Evolutionary conservation across 2,888 invertebrate species (phyloP), one percentile per base, ranked within the genome.

Genomic region (Melanophora roralis): DNA sequence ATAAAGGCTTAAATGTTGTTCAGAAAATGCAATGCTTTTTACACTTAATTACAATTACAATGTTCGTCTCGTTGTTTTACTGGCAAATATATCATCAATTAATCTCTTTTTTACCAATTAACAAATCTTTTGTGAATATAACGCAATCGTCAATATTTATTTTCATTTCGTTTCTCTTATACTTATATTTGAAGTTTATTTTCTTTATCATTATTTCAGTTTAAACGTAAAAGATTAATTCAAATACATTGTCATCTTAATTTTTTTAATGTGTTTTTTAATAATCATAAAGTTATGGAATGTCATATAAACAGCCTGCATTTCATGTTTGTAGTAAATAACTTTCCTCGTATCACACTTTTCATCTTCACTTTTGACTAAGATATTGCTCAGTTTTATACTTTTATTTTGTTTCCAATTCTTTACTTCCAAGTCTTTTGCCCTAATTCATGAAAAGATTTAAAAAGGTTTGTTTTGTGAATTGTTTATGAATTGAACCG

Each of bases 321-420:
- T 47, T 69, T 45, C 51, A 43, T 38, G 45, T 74, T 64, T 36
- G 49, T 77, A 64, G 69, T 77, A 62, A 71, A 77, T 77, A 77
- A 71, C 62, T 45, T 47, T 64, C n/a, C n/a, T n/a, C n/a, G n/a
- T n/a, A 57, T 19, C 57, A 65, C 36, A 43, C 62, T 71, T 65
- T 64, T 51, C 36, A 53, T 53, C 43, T 53, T 53, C 45, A 62
- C 19, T 19, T 45, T 57, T 53, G 16, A 32, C 43, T 71, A 57
- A 57, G 64, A 69, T 69, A 16, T 60, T 68, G 53, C 68, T 53
- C 21, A 40, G 14, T 53, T 32, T 55, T 1, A 34, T 51, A 36
- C n/a, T 11, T 16, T 19, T 27, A 8, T 43, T 36, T 47, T 47
- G 19, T 14, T 38, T 38, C 14, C 23, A 23, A 47, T 74, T 47